A percentile compares a stretch with the other conserved stretches of the same genome.
These are phyloP conservation scores for Eristalinus sepulchralis DNA, from an alignment of 2,888 invertebrate species.

Conservation along the genomic window DNA sequence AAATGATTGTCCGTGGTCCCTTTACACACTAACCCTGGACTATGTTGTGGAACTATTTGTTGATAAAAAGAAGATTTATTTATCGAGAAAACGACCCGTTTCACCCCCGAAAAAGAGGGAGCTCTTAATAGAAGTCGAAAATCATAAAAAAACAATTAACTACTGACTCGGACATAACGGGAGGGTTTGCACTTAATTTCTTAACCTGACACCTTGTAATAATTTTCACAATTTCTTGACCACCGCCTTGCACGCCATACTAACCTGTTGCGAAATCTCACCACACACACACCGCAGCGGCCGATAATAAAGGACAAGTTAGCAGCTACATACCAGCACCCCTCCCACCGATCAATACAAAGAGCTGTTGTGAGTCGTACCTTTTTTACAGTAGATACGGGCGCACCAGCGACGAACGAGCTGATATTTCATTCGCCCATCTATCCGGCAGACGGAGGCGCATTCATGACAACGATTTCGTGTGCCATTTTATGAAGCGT, in stretches of 20 bases:
- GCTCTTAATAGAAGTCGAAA: background rate
- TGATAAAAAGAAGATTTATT: no score
- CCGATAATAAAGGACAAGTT: slow-evolving; percentile 37
- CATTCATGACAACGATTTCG: slow-evolving; percentile 18
- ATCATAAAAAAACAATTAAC: slow-evolving; percentile 45
- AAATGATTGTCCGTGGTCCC: no score
- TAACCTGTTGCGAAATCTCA: slow-evolving; percentile 54
- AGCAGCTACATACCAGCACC: slow-evolving; percentile 9
- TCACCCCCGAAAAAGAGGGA: background rate
- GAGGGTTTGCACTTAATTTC: slow-evolving; percentile 66
- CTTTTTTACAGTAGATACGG: slow-evolving; percentile 10
- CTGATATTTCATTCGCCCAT: slow-evolving; percentile 9
- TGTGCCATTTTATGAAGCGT: slow-evolving; percentile 18
- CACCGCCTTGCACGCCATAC: slow-evolving; percentile 60
- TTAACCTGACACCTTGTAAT: slow-evolving; percentile 63
- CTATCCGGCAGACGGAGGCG: background rate
- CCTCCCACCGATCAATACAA: background rate
- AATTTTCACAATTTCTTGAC: slow-evolving; percentile 62
- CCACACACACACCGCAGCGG: slow-evolving; percentile 11
- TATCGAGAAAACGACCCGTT: no score
- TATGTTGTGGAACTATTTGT: no score
- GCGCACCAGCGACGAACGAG: slow-evolving; percentile 1
- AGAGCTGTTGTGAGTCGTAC: slow-evolving; percentile 2
- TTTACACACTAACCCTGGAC: no score
- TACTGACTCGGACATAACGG: slow-evolving; percentile 16